Evolutionary conservation across 2,113 vertebrate species (phyloP), one percentile per base, ranked within the genome.

Genomic region (Donacobius atricapilla): DNA sequence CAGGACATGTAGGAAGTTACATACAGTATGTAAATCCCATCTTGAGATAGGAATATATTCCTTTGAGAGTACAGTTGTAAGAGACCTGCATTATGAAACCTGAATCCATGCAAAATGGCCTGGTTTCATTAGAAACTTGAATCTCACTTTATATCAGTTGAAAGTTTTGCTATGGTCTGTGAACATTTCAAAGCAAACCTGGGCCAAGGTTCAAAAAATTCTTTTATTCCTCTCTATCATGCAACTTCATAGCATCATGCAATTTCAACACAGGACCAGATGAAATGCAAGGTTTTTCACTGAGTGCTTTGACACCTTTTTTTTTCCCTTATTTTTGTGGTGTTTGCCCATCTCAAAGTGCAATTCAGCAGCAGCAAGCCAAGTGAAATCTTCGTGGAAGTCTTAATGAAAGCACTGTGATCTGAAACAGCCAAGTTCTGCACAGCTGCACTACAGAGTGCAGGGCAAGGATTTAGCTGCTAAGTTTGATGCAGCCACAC

Each of bases 1-100:
- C 0, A 33, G 96, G 90, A 94, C 96, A 90, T 95, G 94, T 96
- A 88, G 65, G 90, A 83, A 96, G 90, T 90, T 97, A 75, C 90
- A 95, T 94, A 96, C 83, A 92, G 85, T 96, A 97, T 96, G 96
- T 96, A 97, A 97, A 97, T 96, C 93, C 96, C 72, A 95, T 96
- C 93, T 93, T 90, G 94, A 94, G 96, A 97, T 94, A 94, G 90
- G 79, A 94, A 86, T 94, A 95, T 78, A 89, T 93, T 97, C 93
- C 93, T 96, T 87, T 95, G 96, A 96, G 93, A 96, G 71, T 94
- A 90, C 69, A 93, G 94, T 87, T 93, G 88, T 86, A 83, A 96
- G 90, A 96, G 88, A 93, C 93, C 90, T 96, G 94, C 72, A 75
- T 92, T 95, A 94, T 96, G 90, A 96, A 96, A 94, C 83, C 79